phyloP scores from a whole-genome alignment of 2,888 invertebrate species.

The Phortica magna region DNA sequence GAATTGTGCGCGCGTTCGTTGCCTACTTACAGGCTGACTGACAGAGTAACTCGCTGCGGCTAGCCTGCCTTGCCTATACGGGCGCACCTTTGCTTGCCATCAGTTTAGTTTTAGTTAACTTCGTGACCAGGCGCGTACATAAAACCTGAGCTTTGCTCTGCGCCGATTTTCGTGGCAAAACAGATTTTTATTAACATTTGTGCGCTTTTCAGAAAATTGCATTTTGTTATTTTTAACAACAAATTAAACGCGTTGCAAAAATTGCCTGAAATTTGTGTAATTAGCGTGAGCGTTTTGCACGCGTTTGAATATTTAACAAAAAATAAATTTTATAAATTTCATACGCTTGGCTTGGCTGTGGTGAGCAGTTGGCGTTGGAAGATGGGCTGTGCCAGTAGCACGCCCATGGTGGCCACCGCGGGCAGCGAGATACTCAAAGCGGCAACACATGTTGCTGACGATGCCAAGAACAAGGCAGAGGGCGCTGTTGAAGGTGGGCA shows the following conservation, averaged over 20 bases:
- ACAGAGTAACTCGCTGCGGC: not conserved
- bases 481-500: slow-evolving; percentile 68
- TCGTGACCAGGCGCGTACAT: slow-evolving; percentile 64
- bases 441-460: slow-evolving; percentile 70
- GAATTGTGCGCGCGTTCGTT: slow-evolving; percentile 32
- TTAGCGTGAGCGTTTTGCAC: no score
- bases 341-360: not conserved
- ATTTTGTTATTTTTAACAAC: not conserved
- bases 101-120: slow-evolving; percentile 67
- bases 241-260: slow-evolving; percentile 45
- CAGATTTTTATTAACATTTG: no score
- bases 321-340: not conserved
- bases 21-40: not conserved
- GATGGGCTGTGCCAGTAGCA: slow-evolving; percentile 75
- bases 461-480: slow-evolving; percentile 70
- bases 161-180: no score
- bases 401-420: slow-evolving; percentile 74
- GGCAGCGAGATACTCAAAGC: slow-evolving; percentile 75
- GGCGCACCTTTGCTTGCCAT: slow-evolving; percentile 42
- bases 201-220: no score
- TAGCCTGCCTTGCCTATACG: not conserved
- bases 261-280: slow-evolving; percentile 21
- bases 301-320: not conserved
- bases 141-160: slow-evolving; percentile 31
- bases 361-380: not conserved